phyloP scores from a whole-genome alignment of 1,140 invertebrate genomes.

The Centruroides vittatus region DNA sequence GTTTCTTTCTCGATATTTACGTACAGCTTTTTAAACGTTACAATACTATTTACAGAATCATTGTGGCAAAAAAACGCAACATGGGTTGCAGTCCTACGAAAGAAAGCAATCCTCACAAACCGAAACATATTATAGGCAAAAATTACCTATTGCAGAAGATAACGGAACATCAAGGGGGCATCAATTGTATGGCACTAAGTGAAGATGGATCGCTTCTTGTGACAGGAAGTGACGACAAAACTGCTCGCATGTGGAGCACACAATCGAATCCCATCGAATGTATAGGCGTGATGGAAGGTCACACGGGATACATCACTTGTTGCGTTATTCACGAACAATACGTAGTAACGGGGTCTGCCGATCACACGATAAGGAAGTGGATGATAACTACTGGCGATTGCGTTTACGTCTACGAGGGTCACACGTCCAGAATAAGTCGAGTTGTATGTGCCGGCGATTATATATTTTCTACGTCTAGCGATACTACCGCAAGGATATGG shows the following conservation, averaged over 20 bases:
- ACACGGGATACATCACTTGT: conserved; percentile 37
- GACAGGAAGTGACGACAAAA: conserved; percentile 39
- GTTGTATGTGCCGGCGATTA: conserved; percentile 39
- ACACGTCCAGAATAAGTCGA: conserved; percentile 34
- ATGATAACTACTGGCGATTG: conserved; percentile 37
- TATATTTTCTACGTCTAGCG: conserved; percentile 38
- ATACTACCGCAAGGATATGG: conserved; percentile 38
- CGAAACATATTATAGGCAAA: neutral
- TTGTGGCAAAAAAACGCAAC: neutral
- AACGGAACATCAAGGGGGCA: conserved; percentile 12
- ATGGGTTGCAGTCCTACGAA: conserved; percentile 12
- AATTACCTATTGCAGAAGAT: conserved; percentile 9
- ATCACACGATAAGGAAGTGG: conserved; percentile 41
- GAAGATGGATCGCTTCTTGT: conserved; percentile 39
- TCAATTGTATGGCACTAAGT: conserved; percentile 40
- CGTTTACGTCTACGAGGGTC: conserved; percentile 32
- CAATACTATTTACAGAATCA: no score
- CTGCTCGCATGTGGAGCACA: conserved; percentile 36
- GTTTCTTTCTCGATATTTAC: no score
- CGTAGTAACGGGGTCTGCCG: conserved; percentile 38
- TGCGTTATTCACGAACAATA: conserved; percentile 35
- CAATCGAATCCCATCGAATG: conserved; percentile 36
- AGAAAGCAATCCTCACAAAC: neutral
- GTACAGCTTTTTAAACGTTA: no score
- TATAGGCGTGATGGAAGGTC: conserved; percentile 32